These are phyloP conservation scores for Caenorhabditis tropicalis DNA, from an alignment of 1,140 invertebrate genomes.

Conservation along the genomic window DNA sequence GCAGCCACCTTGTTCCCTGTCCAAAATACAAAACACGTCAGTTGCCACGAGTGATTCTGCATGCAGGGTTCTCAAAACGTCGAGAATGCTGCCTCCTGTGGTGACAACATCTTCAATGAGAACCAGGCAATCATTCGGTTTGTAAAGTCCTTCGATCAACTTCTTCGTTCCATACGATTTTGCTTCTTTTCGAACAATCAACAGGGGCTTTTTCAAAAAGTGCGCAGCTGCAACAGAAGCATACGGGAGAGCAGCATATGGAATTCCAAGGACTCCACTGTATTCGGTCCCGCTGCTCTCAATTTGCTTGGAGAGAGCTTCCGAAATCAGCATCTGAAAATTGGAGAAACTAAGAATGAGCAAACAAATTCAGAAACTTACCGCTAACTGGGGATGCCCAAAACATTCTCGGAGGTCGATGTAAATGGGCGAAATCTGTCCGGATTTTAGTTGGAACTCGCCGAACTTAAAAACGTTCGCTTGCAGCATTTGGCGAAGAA, in stretches of 20 bases:
- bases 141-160: conserved; percentile 83
- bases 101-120: conserved; percentile 97
- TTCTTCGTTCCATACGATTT: conserved; percentile 96
- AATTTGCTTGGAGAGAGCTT: conserved; percentile 42
- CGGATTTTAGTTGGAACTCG: conserved; percentile 88
- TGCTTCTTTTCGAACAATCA: conserved; percentile 84
- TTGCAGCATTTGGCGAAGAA: conserved; percentile 40
- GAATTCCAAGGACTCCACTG: conserved; percentile 89
- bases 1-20: conserved; percentile 88
- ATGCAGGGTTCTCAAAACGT: conserved; percentile 31
- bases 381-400: conserved; percentile 85
- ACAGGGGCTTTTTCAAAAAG: conserved; percentile 80
- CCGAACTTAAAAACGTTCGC: conserved; percentile 82
- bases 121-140: conserved; percentile 79
- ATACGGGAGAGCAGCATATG: conserved; percentile 93
- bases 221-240: conserved; percentile 77
- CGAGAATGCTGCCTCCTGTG: conserved; percentile 84
- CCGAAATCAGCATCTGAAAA: conserved; percentile 47
- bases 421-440: conserved; percentile 89
- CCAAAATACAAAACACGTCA: conserved; percentile 85
- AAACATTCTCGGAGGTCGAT: conserved; percentile 89
- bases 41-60: conserved; percentile 77
- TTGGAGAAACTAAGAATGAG: background rate
- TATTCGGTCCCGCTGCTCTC: conserved; percentile 48
- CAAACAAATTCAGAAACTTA: conserved; percentile 74